Evolutionary conservation across 2,888 invertebrate genomes (phyloP).

Genomic region (Mesorhabditis belari): DNA sequence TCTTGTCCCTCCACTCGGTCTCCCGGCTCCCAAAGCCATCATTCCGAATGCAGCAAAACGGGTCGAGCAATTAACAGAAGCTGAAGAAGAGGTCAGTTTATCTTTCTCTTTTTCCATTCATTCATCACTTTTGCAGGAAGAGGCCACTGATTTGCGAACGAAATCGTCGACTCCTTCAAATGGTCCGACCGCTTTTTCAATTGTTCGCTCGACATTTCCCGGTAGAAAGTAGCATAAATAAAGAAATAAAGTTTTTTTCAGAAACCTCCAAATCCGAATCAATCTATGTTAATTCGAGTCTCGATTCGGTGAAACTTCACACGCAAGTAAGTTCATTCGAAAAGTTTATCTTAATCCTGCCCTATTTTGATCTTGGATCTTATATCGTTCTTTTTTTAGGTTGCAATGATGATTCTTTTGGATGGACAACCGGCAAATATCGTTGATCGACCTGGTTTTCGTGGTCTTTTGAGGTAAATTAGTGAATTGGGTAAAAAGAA

Average conservation of each 20-base stretch:
- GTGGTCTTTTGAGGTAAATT: conserved; percentile 18
- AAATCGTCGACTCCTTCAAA: background rate
- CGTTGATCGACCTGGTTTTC: conserved; percentile 35
- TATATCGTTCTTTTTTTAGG: no score
- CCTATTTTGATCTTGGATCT: no score
- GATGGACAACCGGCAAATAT: conserved; percentile 33
- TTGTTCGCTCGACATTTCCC: no score
- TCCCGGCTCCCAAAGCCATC: conserved; percentile 24
- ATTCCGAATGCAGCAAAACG: conserved; percentile 5
- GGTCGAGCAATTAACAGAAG: background rate
- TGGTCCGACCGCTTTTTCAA: background rate
- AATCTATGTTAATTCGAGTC: background rate
- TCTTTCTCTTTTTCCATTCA: background rate
- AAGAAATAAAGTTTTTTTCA: background rate
- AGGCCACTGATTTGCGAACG: background rate
- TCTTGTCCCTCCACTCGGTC: conserved; percentile 4
- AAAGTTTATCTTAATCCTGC: no score
- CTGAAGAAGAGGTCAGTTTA: background rate
- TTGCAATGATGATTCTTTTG: conserved; percentile 37
- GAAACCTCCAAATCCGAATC: background rate
- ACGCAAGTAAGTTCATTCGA: no score
- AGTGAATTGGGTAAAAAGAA: no score
- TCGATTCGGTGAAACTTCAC: background rate
- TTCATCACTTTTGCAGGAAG: background rate
- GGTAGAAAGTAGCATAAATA: no score